Percentiles rank a stretch among this genome's conserved stretches.
These are phyloP conservation scores for Eurystomus gularis DNA, from an alignment of 2,113 vertebrate genomes.

Conservation along the genomic window DNA sequence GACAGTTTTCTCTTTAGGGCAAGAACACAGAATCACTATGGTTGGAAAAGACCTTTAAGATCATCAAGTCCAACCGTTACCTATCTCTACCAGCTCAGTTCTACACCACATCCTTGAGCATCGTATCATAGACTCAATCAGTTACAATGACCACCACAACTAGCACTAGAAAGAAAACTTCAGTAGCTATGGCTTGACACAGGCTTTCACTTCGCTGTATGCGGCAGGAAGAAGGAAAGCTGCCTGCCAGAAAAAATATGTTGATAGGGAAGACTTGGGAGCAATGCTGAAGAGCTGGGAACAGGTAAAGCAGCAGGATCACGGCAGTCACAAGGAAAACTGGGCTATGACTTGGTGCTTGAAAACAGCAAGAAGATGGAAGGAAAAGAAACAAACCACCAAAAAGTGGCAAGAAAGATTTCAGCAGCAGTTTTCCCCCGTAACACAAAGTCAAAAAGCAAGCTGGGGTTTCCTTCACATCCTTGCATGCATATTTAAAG, in stretches of 20 bases:
- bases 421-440: background rate
- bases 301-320: background rate
- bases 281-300: background rate
- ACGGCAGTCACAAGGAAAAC: background rate
- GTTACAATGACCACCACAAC: background rate
- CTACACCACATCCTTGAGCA: no score
- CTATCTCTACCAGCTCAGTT: no score
- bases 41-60: no score
- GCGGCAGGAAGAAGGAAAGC: background rate
- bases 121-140: no score
- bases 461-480: background rate
- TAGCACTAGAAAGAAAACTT: background rate
- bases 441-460: background rate
- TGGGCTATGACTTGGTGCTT: background rate
- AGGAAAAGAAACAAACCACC: background rate
- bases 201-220: background rate
- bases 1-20: background rate
- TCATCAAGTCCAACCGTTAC: no score
- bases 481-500: background rate
- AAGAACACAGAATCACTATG: no score
- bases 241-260: background rate
- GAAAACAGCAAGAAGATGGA: background rate
- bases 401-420: background rate
- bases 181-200: background rate
- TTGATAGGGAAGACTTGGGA: background rate